Evolutionary conservation across 2,888 invertebrate species (phyloP), one percentile per base, ranked within the genome.

Genomic region (Philereme vetulata): DNA sequence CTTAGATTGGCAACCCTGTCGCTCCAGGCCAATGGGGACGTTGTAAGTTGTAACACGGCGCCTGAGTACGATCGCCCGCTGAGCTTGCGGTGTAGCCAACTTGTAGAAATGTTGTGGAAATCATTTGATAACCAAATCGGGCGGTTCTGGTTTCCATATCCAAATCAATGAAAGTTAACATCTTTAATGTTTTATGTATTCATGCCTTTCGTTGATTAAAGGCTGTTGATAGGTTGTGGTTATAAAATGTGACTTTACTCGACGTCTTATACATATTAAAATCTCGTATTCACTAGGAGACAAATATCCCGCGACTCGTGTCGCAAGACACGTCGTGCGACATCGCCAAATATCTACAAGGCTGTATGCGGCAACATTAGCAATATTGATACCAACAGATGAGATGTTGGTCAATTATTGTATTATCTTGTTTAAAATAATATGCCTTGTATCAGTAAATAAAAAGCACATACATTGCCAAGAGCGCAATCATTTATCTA

Each of bases 1-100:
- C 80, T 82, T 81, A 81, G 84, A 84, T 85, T 87, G 90, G 87
- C 90, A 90, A 83, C 86, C 85, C 84, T 86, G 86, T 82, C 84
- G 86, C 90, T 86, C 69, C 75, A 83, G 87, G 86, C 86, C 89
- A 84, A 85, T 86, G 76, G 80, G 81, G 79, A 84, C 81, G 81
- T 74, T 88, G 88, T 89, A 85, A 72, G 81, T 74, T 88, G 88
- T 89, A 85, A 72, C 69, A 81, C 82, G 90, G 90, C 90, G 91
- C 88, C 89, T 88, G 88, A 72, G 78, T 83, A 81, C 71, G 82
- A 76, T 83, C 86, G 80, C 90, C 88, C 77, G 89, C 89, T 86
- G 89, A 76, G 88, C 76, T 75, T 72, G 73, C 82, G 78, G 80
- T 81, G 75, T 77, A 78, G 80, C 80, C 75, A 81, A 76, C 80